Conservation (phyloP, 2,797 vertebrate genomes). For the Sphenopsis melanotis region DNA sequence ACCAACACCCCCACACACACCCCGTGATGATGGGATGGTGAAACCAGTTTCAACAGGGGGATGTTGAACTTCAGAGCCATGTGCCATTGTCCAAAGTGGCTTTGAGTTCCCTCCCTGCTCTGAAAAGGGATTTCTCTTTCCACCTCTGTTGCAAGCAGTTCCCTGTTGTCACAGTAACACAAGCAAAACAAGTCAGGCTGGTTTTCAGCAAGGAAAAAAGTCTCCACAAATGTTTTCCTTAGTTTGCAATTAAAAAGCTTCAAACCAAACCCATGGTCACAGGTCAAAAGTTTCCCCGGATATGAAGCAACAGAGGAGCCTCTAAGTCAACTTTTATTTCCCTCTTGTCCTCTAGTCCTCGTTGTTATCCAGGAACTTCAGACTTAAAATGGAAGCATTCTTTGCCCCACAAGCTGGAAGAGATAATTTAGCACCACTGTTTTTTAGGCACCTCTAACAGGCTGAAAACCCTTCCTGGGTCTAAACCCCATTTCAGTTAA, state of each 20-base stretch:
- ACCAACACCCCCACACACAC: not conserved
- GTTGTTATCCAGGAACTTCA: not conserved
- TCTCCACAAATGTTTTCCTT: not conserved
- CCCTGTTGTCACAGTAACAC: not conserved
- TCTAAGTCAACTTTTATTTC: not conserved
- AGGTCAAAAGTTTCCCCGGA: not conserved
- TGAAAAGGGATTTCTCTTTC: not conserved
- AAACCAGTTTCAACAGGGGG: not conserved
- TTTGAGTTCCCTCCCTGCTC: not conserved
- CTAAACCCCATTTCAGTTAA: not conserved
- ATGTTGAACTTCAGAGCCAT: not conserved
- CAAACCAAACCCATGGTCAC: not conserved
- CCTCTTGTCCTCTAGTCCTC: not conserved
- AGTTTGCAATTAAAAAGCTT: not conserved
- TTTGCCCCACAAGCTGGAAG: not conserved
- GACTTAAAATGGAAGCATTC: not conserved
- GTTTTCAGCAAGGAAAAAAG: not conserved
- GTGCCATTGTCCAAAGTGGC: not conserved
- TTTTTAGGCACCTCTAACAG: not conserved
- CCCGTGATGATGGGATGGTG: accelerated
- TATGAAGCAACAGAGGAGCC: not conserved
- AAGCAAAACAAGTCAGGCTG: not conserved
- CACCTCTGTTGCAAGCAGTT: not conserved
- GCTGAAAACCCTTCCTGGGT: not conserved
- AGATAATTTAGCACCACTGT: not conserved